Conservation (phyloP, 2,888 invertebrate species). For the Oscheius sp. region DNA sequence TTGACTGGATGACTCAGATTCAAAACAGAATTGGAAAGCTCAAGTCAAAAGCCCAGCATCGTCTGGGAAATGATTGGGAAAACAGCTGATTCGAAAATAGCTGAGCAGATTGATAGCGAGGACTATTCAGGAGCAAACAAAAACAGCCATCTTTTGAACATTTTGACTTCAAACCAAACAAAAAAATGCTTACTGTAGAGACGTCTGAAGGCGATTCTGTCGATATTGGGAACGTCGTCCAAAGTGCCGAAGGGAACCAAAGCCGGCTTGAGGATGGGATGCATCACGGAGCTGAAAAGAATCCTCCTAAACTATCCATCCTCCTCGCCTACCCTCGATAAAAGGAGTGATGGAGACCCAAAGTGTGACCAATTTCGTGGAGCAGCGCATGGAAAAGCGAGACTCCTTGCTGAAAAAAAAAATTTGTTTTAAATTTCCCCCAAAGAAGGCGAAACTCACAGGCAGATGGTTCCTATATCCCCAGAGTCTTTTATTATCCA, state of each 20-base stretch:
- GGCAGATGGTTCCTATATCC: conserved; percentile 38
- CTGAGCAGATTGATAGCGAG: too few species aligned
- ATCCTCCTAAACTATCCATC: background rate
- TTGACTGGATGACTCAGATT: background rate
- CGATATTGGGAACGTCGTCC: conserved; percentile 46
- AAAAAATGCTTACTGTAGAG: conserved; percentile 58
- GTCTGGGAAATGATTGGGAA: background rate
- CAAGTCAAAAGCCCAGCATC: background rate
- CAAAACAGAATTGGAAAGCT: background rate
- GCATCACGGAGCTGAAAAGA: conserved; percentile 57
- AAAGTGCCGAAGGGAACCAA: conserved; percentile 41
- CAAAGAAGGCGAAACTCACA: too few species aligned
- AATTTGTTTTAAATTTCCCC: background rate
- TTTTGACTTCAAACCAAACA: background rate
- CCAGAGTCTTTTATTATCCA: conserved; percentile 47
- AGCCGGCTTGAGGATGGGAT: conserved; percentile 58
- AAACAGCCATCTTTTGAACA: background rate
- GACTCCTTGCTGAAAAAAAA: conserved; percentile 34
- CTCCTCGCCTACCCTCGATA: conserved; percentile 37
- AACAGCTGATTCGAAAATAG: background rate
- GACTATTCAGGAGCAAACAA: too few species aligned
- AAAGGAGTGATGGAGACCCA: conserved; percentile 60
- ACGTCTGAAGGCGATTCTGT: conserved; percentile 46
- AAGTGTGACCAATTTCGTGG: conserved; percentile 64
- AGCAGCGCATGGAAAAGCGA: conserved; percentile 51